Evolutionary conservation across 2,888 invertebrate species (phyloP), one percentile per base, ranked within the genome.

Genomic region (Autographa gamma): DNA sequence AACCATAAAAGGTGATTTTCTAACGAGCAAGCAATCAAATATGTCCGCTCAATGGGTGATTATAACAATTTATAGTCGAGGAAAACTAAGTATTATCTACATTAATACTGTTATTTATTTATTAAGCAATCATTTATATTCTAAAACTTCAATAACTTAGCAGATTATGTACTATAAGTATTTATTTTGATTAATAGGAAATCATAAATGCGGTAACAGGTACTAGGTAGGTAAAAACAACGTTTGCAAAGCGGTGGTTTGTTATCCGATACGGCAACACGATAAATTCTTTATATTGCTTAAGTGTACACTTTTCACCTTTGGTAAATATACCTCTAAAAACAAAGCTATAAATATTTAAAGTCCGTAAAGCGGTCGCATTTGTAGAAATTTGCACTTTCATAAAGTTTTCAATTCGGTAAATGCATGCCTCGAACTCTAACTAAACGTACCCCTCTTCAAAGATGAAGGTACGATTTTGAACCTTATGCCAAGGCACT

Each of bases 371-470:
- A 76, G 8, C 34, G 48, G 25, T 7, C 18, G 43, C 60, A 80
- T 71, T 70, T 73, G 72, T 61, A 69, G 34, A 77, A 83, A 80
- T 85, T 85, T 80, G 80, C 84, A 77, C 82, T 77, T 61, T 76
- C 78, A 83, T 84, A 84, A 87, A 88, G 79, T 86, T 87, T 89
- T 88, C 89, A 90, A 91, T 92, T 90, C 85, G 77, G 85, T 87
- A 91, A 92, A 92, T 89, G 90, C 88, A 87, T 84, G 84, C 81
- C 87, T 83, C 86, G 90, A 89, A 85, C 88, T 82, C 81, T 76
- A 71, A 89, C 80, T 86, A 81, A 84, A 77, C 71, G 74, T 71
- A 75, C 79, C 77, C 73, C 80, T 71, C 64, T 56, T 25, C 60
- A 41, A n/a, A n/a, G 13, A 0, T 34, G 13, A 14, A 62, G 69